phyloP scores from a whole-genome alignment of 2,113 vertebrate species.

The Equus quagga region DNA sequence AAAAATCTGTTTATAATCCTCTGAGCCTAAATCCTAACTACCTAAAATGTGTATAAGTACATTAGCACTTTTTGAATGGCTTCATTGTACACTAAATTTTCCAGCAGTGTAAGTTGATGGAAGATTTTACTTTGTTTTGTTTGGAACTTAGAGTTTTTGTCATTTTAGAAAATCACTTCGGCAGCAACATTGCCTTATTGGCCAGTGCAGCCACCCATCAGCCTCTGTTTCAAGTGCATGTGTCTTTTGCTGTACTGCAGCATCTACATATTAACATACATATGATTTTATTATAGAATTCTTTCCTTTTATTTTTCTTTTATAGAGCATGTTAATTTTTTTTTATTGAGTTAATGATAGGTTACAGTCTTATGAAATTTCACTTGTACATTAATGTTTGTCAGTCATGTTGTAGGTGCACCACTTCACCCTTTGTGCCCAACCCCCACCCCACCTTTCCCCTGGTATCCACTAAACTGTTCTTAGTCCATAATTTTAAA shows the following conservation, averaged over 20 bases:
- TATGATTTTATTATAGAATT: background rate
- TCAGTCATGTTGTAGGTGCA: too few relatives aligned
- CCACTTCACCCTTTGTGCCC: too few relatives aligned
- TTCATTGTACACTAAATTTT: background rate
- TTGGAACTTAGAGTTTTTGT: background rate
- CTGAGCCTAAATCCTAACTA: background rate
- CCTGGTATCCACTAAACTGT: too few relatives aligned
- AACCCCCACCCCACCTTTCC: too few relatives aligned
- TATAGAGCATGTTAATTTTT: background rate
- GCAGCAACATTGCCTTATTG: background rate
- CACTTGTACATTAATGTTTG: too few relatives aligned
- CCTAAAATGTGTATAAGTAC: background rate
- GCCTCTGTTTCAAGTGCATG: fast-evolving
- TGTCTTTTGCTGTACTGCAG: background rate
- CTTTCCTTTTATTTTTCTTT: background rate
- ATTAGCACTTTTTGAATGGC: background rate
- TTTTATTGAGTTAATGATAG: background rate
- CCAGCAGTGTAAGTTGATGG: background rate
- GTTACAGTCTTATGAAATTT: too few relatives aligned
- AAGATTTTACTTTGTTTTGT: constrained; percentile 25
- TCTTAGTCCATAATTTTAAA: too few relatives aligned
- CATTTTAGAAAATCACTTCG: background rate
- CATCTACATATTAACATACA: background rate
- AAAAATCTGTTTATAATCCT: background rate
- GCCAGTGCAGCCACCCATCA: background rate